Evolutionary conservation across 2,113 vertebrate species (phyloP), one percentile per base, ranked within the genome.

Genomic region (Hyperopisus bebe): DNA sequence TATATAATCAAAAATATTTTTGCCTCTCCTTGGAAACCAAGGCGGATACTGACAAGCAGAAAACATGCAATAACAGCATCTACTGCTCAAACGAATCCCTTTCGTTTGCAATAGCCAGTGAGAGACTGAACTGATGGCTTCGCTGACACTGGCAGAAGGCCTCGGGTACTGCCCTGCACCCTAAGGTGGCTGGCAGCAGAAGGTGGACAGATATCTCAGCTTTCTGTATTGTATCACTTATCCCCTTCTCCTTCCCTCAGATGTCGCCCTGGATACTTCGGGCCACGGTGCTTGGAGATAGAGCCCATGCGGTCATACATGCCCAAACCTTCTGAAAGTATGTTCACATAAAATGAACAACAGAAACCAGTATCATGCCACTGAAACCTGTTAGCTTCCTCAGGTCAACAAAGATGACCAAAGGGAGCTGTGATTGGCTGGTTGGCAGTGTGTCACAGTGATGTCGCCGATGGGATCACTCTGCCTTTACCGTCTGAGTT

Each of bases 181-280:
- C 21, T 3, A 19, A 5, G 19, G 35, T 89, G 80, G 35, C n/a
- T 31, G 50, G 55, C 77, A 27, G 50, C 24, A 55, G 77, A 58
- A 39, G 35, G 21, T 31, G 80, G 51, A 89, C 15, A 47, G 19
- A 51, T 55, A 50, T 55, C 89, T 82, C 47, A 58, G 47, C 90
- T 88, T 89, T 89, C 87, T 90, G 94, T 96, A 95, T 97, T 97
- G 96, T 97, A 96, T 97, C 95, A 97, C 96, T 96, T 97, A 94
- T 97, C 96, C 96, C 96, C 96, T 97, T 97, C 96, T 96, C 96
- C 96, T 95, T 87, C 95, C 96, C 96, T 96, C 96, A 97, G 96
- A 96, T 97, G 96, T 96, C 96, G 96, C 95, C 95, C 96, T 1
- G 96, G 96, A 96, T 97, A 96, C 96, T 97, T 96, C 96, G 96